Evolutionary conservation across 2,113 vertebrate genomes (phyloP), one percentile per base, ranked within the genome.

Genomic region (Plestiodon gilberti): DNA sequence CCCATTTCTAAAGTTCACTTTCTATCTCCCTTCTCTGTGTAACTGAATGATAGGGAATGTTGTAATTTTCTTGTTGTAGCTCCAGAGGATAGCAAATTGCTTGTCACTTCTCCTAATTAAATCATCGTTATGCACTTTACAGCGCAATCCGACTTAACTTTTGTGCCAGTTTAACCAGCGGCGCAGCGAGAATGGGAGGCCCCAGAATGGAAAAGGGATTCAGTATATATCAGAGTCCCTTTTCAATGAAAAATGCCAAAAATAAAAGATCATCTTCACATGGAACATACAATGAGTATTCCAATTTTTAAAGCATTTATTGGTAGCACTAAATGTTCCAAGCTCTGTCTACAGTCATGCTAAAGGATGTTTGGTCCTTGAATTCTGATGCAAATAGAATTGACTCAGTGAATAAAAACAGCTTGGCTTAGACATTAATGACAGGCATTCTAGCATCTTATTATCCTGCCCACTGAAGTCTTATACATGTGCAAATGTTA

Each of bases 291-390:
- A 22, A 82, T 1, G 2, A 8, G 0, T 59, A 13, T 71, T 87
- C 38, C 74, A 6, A 30, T 80, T 86, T 91, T 87, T 78, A 83
- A 48, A 5, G 14, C 1, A 0, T 52, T 65, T 81, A 1, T 62
- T 78, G 1, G 38, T 87, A 62, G 69, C 75, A 48, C 6, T 89
- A 69, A 80, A 22, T 61, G 61, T 38, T 90, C 75, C 80, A 35
- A n/a, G 71, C 61, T 4, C 13, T 0, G 2, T 35, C 11, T 55
- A 3, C 30, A 69, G 48, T 74, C 62, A 57, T 81, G 23, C 10
- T 89, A 80, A 48, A n/a, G 61, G 57, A 40, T 77, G 14, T 90
- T 91, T 81, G 15, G 64, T 90, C 0, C 78, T 79, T 86, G 43
- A 81, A 48, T 89, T 89, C 77, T 78, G 28, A 82, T 84, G 4